phyloP scores from a whole-genome alignment of 2,113 vertebrate species.

The Chaetops frenatus region DNA sequence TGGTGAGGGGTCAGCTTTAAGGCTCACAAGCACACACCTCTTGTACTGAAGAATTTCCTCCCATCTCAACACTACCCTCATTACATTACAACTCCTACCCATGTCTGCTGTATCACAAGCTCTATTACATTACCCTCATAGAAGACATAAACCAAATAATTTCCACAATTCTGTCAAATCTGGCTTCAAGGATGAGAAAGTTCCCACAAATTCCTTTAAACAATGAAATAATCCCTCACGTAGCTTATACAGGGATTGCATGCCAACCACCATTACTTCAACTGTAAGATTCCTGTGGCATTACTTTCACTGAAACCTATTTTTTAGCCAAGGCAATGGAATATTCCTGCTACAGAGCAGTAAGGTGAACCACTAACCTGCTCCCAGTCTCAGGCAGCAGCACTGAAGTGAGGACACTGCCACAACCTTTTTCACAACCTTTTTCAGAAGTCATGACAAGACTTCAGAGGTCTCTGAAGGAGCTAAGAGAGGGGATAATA shows the following conservation, averaged over 20 bases:
- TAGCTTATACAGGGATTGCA: not conserved
- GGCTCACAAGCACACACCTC: not conserved
- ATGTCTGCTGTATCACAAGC: not conserved
- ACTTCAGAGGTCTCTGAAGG: not conserved
- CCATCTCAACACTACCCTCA: not conserved
- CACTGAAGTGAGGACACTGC: accelerated
- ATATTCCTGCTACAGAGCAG: not conserved
- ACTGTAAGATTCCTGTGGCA: not conserved
- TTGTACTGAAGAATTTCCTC: not conserved
- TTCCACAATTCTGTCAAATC: not conserved
- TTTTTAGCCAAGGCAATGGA: not conserved
- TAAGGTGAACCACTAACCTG: not conserved
- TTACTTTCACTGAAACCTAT: not conserved
- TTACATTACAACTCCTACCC: not conserved
- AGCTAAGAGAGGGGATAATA: not conserved
- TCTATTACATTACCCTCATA: not conserved
- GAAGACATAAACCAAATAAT: not conserved
- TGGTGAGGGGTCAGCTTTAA: not conserved
- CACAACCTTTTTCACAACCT: not conserved
- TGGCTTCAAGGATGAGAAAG: not conserved
- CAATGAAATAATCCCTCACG: not conserved
- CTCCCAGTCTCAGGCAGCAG: not conserved
- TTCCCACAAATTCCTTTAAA: not conserved
- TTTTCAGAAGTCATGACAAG: not conserved
- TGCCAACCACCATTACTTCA: not conserved